Conservation (phyloP, 2,888 invertebrate species). For the Entomobrya proxima region DNA sequence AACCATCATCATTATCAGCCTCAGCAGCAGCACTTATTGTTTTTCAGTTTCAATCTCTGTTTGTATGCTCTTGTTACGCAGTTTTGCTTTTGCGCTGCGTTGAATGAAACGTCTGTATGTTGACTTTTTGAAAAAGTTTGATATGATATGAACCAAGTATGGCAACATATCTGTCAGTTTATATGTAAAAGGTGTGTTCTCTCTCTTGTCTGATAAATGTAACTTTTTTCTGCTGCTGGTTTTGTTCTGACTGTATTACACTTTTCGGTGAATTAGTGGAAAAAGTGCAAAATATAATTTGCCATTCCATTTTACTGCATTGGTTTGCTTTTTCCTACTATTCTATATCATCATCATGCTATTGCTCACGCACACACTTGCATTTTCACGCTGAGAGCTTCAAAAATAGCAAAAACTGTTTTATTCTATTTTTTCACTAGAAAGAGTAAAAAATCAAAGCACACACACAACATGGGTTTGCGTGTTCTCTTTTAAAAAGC, state of each 20-base stretch:
- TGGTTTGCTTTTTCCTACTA: not conserved
- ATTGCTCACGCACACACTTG: too few species aligned
- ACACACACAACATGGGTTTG: not conserved
- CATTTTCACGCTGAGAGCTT: not conserved
- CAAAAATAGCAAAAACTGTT: slow-evolving; percentile 16
- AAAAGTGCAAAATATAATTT: not conserved
- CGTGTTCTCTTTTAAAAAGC: slow-evolving; percentile 5
- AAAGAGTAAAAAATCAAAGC: not conserved
- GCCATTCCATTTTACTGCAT: not conserved
- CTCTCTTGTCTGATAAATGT: not conserved
- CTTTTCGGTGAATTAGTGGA: slow-evolving; percentile 29
- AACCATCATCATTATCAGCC: slow-evolving; percentile 25
- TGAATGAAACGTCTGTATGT: slow-evolving; percentile 44
- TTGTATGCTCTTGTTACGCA: slow-evolving; percentile 41
- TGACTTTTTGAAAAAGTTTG: slow-evolving; percentile 18
- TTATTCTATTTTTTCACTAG: not conserved
- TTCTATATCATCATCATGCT: too few species aligned
- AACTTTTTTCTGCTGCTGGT: not conserved
- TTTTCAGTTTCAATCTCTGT: not conserved
- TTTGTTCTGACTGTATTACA: not conserved
- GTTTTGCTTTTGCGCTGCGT: slow-evolving; percentile 27
- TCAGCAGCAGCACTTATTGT: not conserved
- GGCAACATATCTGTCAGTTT: not conserved
- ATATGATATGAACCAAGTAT: slow-evolving; percentile 13
- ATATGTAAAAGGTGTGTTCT: slow-evolving; percentile 17